Percentiles rank a stretch among this genome's conserved stretches.
Conservation (phyloP, 2,888 invertebrate genomes). For the Aelia acuminata region DNA sequence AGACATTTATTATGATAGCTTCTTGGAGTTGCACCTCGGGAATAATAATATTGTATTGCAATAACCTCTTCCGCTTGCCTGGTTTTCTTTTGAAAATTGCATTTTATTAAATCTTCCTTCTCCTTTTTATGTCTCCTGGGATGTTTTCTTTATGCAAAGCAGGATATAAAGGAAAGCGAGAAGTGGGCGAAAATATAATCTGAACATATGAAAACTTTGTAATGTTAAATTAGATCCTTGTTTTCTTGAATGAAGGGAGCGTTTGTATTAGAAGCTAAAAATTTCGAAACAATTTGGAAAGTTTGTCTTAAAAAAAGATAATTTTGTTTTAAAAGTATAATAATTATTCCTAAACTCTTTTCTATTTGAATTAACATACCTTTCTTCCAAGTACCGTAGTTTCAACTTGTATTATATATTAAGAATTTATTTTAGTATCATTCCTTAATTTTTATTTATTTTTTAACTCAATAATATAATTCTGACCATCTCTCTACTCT, state of each 20-base stretch:
- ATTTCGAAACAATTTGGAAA: too few relatives aligned
- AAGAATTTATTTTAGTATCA: too few relatives aligned
- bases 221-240: not conserved
- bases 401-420: too few relatives aligned
- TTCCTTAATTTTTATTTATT: too few relatives aligned
- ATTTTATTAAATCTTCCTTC: conserved; percentile 13
- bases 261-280: not conserved
- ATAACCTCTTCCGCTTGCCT: not conserved
- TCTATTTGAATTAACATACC: too few relatives aligned
- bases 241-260: not conserved
- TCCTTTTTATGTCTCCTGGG: not conserved
- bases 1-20: not conserved
- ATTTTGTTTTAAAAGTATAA: too few relatives aligned
- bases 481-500: too few relatives aligned
- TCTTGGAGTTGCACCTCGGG: not conserved
- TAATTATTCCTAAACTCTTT: too few relatives aligned
- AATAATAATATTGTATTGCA: not conserved
- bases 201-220: not conserved
- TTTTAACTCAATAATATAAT: too few relatives aligned
- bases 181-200: not conserved
- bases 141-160: not conserved
- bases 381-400: too few relatives aligned
- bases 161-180: not conserved
- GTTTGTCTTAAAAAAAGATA: too few relatives aligned
- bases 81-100: not conserved